Evolutionary conservation across 1,140 invertebrate species (phyloP), one percentile per base, ranked within the genome.

Genomic region (Drosophila elegans): DNA sequence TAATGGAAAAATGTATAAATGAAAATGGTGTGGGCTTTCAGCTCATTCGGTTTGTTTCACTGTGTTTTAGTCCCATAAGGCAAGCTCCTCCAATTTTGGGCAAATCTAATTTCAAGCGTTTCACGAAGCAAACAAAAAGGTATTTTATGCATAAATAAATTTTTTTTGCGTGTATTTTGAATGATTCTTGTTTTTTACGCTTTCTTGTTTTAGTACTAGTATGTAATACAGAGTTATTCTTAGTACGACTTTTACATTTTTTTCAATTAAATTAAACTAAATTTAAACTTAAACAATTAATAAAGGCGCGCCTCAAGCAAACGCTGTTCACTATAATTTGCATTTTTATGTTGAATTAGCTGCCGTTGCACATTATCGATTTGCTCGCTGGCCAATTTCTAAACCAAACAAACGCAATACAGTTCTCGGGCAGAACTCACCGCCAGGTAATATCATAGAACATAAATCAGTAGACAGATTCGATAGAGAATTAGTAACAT

Each of bases 251-350:
- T 79, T 74, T 76, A 79, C 67, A 82, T 73, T 16, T 61, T 21
- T 73, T 68, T 69, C 74, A 74, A 52, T 83, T 88, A 83, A 83
- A 86, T 86, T 86, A 83, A 88, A 73, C 78, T 86, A 83, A 67
- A 34, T 57, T 45, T 79, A 56, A 88, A 79, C 83, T 88, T 86
- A 86, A 62, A 88, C 67, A 88, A 51, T 83, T 88, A 88, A 67
- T 86, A 86, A 88, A 88, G 59, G 83, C 62, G 78, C 75, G 74
- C 46, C 51, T 67, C 36, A 56, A 75, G 64, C 79, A 51, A 57
- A 66, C 83, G 79, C 75, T 68, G 59, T 63, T 80, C 29, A 57
- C 57, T 51, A 59, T 46, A 21, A 55, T 74, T 62, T 71, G 45
- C 36, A 57, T 57, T 34, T 38, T 11, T 4, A 27, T 52, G 21